phyloP scores from a whole-genome alignment of 1,140 invertebrate species.

The Platyscapa corneri region DNA sequence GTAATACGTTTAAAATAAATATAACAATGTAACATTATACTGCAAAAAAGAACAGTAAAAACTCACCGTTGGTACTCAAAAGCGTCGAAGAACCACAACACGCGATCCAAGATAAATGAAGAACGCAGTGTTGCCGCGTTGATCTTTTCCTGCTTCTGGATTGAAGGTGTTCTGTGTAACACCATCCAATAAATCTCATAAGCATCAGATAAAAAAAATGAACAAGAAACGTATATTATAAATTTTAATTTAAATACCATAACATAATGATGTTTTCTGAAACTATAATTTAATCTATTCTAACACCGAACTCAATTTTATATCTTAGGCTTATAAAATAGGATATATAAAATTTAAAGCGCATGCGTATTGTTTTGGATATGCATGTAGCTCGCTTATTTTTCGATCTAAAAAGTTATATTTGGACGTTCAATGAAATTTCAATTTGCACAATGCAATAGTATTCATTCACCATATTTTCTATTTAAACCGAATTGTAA shows the following conservation, averaged over 20 bases:
- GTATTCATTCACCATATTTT: neutral
- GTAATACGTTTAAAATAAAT: neutral
- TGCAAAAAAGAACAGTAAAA: conserved; percentile 12
- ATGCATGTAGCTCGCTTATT: neutral
- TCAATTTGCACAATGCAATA: neutral
- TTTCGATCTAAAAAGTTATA: conserved; percentile 3
- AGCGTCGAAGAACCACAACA: conserved; percentile 25
- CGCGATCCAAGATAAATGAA: conserved; percentile 46
- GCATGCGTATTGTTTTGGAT: conserved; percentile 21
- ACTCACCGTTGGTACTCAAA: conserved; percentile 37
- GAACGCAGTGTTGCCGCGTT: conserved; percentile 47
- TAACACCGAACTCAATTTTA: neutral
- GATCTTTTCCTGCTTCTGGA: neutral
- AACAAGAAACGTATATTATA: neutral
- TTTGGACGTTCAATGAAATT: neutral
- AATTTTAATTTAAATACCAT: neutral
- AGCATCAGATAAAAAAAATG: neutral
- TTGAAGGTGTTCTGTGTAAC: conserved; percentile 25
- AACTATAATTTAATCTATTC: neutral
- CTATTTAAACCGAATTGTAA: neutral
- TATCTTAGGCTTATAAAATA: neutral
- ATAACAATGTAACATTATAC: conserved; percentile 2
- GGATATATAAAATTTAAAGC: neutral
- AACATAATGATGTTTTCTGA: too few species aligned
- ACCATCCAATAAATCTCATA: neutral